Evolutionary conservation across 1,140 invertebrate genomes (phyloP), one percentile per base, ranked within the genome.

Genomic region (Camponotus floridanus): DNA sequence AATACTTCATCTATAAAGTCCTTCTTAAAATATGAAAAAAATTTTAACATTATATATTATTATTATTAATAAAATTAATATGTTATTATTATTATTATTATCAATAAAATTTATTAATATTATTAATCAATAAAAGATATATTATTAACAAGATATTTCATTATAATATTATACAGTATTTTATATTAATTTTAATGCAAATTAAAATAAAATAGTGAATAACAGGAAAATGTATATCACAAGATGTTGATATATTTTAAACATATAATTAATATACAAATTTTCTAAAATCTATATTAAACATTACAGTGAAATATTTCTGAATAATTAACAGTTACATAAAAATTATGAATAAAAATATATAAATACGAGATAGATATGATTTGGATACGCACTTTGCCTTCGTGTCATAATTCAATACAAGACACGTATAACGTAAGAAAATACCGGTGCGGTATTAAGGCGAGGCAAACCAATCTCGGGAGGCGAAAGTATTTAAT

Each of bases 401-500:
- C 18, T 31, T 26, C 8, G 8, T 36, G 36, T 45, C 36, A 21
- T 39, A 26, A 59, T 11, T 67, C 42, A 26, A 48, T 48, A 36
- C 39, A 51, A 55, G 39, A 39, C 68, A 74, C 45, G 42, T 65
- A 51, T 36, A 13, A 21, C 31, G 26, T 68, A 51, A 15, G 85
- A 65, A 83, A 70, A 70, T 73, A 45, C 64, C 48, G 51, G 13
- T 61, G 26, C n/a, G 21, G 8, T 51, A 51, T 57, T 62, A 73
- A 84, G 42, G 55, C 68, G 36, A 65, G 48, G 62, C 59, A 57
- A 62, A 33, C 18, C 71, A 87, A 88, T 33, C 86, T 81, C 79
- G 85, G 65, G 59, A 26, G 76, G 62, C 87, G 87, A 83, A 90
- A 88, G 85, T 86, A 88, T 87, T 91, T 89, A 85, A 76, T 85